Evolutionary conservation across 2,888 invertebrate species (phyloP).

Genomic region (Galeruca laticollis): DNA sequence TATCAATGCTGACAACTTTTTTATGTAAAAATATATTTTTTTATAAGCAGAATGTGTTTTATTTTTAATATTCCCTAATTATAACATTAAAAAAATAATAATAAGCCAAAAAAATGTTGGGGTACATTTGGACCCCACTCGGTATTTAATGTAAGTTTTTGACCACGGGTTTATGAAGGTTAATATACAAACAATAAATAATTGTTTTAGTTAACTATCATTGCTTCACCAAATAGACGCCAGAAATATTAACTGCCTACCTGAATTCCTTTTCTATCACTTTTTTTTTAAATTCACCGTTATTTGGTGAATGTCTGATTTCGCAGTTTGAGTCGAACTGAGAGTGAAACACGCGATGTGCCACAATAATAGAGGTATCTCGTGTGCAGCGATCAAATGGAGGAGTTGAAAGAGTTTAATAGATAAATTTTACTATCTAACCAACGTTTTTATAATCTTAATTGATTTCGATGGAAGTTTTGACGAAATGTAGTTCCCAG

Average conservation of each 20-base stretch:
- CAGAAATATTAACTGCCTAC: background rate
- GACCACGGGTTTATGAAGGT: no score
- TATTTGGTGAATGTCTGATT: background rate
- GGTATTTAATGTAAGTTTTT: no score
- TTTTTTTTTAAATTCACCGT: background rate
- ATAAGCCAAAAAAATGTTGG: no score
- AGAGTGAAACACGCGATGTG: conserved; percentile 24
- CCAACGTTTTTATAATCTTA: conserved; percentile 10
- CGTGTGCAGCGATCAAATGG: conserved; percentile 17
- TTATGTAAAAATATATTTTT: no score
- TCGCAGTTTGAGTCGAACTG: conserved; percentile 4
- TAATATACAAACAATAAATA: no score
- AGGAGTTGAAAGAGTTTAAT: conserved; percentile 26
- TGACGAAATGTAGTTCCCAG: conserved; percentile 8
- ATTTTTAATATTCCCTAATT: no score
- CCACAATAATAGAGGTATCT: background rate
- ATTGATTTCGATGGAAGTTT: conserved; percentile 27
- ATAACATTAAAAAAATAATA: no score
- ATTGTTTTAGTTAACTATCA: no score
- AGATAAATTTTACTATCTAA: conserved; percentile 6
- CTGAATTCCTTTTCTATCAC: background rate
- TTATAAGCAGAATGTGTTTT: no score
- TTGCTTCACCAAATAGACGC: no score
- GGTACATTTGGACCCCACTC: no score
- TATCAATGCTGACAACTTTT: no score